Base-by-base conservation (phyloP, 1,140 invertebrate genomes). In the Drosophila persimilis region DNA sequence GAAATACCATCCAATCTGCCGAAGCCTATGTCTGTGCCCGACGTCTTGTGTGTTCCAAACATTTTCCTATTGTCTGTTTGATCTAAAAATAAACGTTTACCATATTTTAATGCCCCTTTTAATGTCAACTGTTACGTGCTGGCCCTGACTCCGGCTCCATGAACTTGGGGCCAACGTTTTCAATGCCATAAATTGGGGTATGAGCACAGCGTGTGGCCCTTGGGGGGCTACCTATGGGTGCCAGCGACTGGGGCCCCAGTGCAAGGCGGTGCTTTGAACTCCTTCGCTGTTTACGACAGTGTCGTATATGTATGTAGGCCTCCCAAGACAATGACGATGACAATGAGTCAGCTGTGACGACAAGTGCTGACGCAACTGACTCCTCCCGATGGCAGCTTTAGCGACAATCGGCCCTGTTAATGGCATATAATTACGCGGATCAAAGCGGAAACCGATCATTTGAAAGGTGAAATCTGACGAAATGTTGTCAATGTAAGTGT, bases 101-200 rank as follows among this genome's bases (percentile, higher is more conserved):
- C 63, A 64, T 31, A 66, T 66, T 66, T 66, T 45, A 69, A 69
- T 67, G 48, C 47, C 63, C 22, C 46, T 53, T 66, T 66, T 60
- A 66, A 66, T 69, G 65, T 69, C 65, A 69, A 67, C 63, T n/a
- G 24, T 55, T 69, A 48, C 65, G 65, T 31, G 67, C 31, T 43
- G 50, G 3, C 44, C 13, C 35, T 43, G 20, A 17, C 24, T 31
- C 35, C 35, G 11, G 3, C 35, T 13, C 35, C 31, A 3, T 3
- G 31, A 8, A 31, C 31, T 31, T 31, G 31, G 31, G 9, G 31
- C 31, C 35, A 39, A 39, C 35, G 35, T 39, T 39, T 39, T 13
- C 11, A 39, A 39, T 3, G 11, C 35, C 39, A 67, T 41, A 66
- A 69, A n/a, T 47, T 35, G 15, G 24, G 31, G 50, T 56, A 31